A percentile compares a stretch with the other conserved stretches of the same genome.
phyloP scores from a whole-genome alignment of 2,888 invertebrate genomes.

The Isotomurus palustris region DNA sequence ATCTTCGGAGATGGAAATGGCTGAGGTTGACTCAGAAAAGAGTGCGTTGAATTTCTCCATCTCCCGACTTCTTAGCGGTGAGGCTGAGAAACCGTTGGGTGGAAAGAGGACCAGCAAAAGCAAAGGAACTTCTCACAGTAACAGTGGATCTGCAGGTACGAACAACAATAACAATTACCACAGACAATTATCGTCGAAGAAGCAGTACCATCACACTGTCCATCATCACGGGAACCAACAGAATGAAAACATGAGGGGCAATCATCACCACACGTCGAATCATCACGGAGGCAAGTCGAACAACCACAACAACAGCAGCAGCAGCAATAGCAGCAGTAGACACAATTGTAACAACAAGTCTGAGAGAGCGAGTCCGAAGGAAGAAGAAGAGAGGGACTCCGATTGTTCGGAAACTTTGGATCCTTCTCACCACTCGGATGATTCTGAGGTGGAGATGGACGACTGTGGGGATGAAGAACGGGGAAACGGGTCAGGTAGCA shows the following conservation, averaged over 20 bases:
- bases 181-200: not conserved
- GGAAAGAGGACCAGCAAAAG: slow-evolving; percentile 1
- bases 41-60: slow-evolving; percentile 46
- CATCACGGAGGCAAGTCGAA: slow-evolving; percentile 32
- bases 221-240: slow-evolving; percentile 27
- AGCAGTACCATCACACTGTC: slow-evolving; percentile 21
- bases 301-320: slow-evolving; percentile 25
- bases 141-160: not conserved
- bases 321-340: slow-evolving; percentile 26
- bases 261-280: slow-evolving; percentile 10
- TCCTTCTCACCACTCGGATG: slow-evolving; percentile 31
- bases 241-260: slow-evolving; percentile 4
- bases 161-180: slow-evolving; percentile 20
- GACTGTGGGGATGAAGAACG: slow-evolving; percentile 25
- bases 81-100: slow-evolving; percentile 12
- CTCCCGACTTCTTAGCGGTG: slow-evolving; percentile 45
- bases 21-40: slow-evolving; percentile 39
- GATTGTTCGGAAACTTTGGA: slow-evolving; percentile 27
- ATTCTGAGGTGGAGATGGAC: slow-evolving; percentile 37
- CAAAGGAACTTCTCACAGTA: not conserved
- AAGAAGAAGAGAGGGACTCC: slow-evolving; percentile 12
- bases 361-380: slow-evolving; percentile 6
- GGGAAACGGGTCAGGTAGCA: not conserved
- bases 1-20: slow-evolving; percentile 44
- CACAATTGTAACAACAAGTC: slow-evolving; percentile 18